A percentile compares a stretch with the other conserved stretches of the same genome.
phyloP scores from a whole-genome alignment of 2,113 vertebrate species.

The Redunca redunca region DNA sequence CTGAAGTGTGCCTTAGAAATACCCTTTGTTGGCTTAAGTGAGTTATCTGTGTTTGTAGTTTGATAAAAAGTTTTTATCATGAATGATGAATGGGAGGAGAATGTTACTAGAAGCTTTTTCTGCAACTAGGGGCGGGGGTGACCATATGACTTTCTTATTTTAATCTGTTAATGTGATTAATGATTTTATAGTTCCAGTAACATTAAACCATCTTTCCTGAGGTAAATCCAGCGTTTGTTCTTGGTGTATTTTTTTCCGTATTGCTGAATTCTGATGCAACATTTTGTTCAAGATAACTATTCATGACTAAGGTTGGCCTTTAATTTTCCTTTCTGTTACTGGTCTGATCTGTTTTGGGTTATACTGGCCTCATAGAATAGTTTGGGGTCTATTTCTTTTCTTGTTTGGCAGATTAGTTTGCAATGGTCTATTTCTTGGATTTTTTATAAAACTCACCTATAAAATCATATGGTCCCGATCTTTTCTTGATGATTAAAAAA shows the following conservation, averaged over 20 bases:
- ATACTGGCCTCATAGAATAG: not conserved
- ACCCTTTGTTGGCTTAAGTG: not conserved
- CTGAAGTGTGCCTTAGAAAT: not conserved
- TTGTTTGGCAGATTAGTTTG: not conserved
- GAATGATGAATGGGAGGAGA: not conserved
- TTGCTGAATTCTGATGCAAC: not conserved
- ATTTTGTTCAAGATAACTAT: conserved; percentile 19
- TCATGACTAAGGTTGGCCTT: not conserved
- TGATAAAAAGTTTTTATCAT: not conserved
- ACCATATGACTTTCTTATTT: not conserved
- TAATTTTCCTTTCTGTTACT: not conserved
- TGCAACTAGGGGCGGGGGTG: not conserved
- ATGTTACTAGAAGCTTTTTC: not conserved
- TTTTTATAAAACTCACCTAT: not conserved
- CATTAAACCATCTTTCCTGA: not conserved
- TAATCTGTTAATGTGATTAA: not conserved
- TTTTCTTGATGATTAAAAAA: not conserved
- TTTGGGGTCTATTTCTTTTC: not conserved
- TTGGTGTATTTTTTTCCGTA: not conserved
- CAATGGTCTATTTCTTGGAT: not conserved
- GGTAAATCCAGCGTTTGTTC: not conserved
- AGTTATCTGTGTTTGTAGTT: not conserved
- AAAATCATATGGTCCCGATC: not conserved
- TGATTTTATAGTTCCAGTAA: not conserved
- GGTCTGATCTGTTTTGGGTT: not conserved